Percentiles rank a stretch among this genome's conserved stretches.
These are phyloP conservation scores for Ascaphus truei DNA, from an alignment of 2,113 vertebrate genomes.

Conservation along the genomic window DNA sequence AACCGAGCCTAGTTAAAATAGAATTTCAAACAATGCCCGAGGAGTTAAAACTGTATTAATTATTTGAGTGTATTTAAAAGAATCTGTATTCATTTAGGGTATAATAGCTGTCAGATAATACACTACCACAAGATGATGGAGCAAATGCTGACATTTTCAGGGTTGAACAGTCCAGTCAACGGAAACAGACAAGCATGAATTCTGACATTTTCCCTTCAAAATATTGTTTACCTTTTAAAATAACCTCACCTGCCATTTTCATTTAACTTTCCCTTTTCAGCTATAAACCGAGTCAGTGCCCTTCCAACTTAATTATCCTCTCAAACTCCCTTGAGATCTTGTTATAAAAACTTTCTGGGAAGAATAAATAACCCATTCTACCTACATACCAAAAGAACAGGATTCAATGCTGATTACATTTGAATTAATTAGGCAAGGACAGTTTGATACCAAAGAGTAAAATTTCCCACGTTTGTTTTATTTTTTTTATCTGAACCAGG, in stretches of 20 bases:
- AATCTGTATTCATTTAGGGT: not conserved
- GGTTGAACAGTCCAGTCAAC: constrained; percentile 16
- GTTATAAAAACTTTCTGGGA: not conserved
- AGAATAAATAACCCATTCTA: not conserved
- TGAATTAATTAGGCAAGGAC: too few relatives aligned
- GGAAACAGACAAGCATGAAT: constrained; percentile 17
- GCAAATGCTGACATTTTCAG: constrained; percentile 24
- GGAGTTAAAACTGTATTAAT: too few relatives aligned
- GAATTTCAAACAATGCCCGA: too few relatives aligned
- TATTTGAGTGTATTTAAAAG: too few relatives aligned
- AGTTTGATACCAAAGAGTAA: too few relatives aligned
- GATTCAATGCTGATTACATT: too few relatives aligned
- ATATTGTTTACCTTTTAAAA: constrained; percentile 11
- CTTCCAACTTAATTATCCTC: constrained; percentile 12
- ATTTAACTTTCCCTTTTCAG: not conserved
- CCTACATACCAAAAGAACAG: not conserved
- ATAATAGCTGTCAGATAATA: not conserved
- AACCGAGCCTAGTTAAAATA: too few relatives aligned
- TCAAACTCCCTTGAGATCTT: not conserved
- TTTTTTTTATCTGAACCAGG: too few relatives aligned
- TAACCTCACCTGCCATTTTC: constrained; percentile 12
- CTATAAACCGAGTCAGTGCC: constrained; percentile 1
- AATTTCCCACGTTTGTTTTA: too few relatives aligned
- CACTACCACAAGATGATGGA: not conserved
- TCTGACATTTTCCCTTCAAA: constrained; percentile 27